Evolutionary conservation across 2,113 vertebrate genomes (phyloP), one percentile per base, ranked within the genome.

Genomic region (Tachycineta bicolor): DNA sequence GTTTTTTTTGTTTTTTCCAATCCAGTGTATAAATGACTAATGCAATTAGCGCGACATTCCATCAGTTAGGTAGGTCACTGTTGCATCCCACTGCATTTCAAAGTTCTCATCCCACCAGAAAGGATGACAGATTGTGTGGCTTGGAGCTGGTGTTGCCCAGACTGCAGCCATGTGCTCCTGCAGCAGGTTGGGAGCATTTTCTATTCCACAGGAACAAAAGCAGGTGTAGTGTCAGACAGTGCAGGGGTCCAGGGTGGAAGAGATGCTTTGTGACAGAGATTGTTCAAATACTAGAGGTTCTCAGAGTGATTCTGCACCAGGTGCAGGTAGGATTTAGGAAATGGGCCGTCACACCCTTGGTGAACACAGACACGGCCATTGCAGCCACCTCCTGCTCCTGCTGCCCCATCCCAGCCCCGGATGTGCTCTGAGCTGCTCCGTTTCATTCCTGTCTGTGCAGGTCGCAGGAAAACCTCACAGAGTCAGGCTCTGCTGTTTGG

Each of bases 291-390:
- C 56, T 16, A 10, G 10, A 33, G 47, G 14, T 53, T 62, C 80
- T 52, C 56, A 62, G 43, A 6, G 7, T 71, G 7, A 0, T 41
- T 87, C 70, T 78, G 33, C 1, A 3, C 20, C 55, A 33, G 13
- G 1, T 52, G 24, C 26, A 69, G n/a, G 37, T 14, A 26, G 39
- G 81, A 74, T 70, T 85, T 64, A 41, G 39, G 65, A 47, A 87
- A 9, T 4, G 0, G 20, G 9, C 8, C 2, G 2, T 11, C 10
- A 11, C 19, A 14, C 50, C 39, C 13, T 24, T 3, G 5, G 24
- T 1, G 19, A 90, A 14, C 1, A 0, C 63, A 24, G 22, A 23
- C n/a, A 46, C 0, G 4, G 65, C n/a, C 3, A 4, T 47, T 0
- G 0, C n/a, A 79, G 63, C 68, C 8, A 1, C 25, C n/a, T 68